Evolutionary conservation across 2,113 vertebrate species (phyloP).

Genomic region (Chionis minor): DNA sequence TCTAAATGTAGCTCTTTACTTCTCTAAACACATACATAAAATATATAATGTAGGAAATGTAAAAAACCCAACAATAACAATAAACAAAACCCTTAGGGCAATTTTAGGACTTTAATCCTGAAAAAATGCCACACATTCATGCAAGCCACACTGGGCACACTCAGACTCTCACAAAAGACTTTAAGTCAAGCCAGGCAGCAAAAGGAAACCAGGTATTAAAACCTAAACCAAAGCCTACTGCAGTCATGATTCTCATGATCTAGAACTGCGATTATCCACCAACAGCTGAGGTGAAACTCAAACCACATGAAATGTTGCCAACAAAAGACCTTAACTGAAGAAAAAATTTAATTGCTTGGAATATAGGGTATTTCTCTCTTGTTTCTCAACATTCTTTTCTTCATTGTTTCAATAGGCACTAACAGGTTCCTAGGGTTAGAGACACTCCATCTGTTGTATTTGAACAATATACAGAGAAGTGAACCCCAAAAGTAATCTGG

Average conservation of each 20-base stretch:
- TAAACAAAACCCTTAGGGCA: not conserved
- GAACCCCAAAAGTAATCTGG: rapidly evolving
- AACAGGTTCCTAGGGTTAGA: not conserved
- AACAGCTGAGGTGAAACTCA: not conserved
- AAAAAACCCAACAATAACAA: not conserved
- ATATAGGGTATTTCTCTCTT: not conserved
- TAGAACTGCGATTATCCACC: not conserved
- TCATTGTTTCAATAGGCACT: not conserved
- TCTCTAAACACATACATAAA: not conserved
- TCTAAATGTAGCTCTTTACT: not conserved
- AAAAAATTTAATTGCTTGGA: not conserved
- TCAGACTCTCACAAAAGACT: not conserved
- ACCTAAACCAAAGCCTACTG: not conserved
- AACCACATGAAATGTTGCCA: not conserved
- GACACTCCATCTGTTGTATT: not conserved
- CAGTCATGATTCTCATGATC: not conserved
- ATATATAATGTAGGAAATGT: not conserved
- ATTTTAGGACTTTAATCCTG: not conserved
- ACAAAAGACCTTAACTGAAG: not conserved
- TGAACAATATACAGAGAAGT: not conserved
- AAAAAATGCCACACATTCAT: not conserved
- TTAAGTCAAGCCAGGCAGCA: not conserved
- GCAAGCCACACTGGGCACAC: not conserved
- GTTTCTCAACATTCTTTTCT: not conserved
- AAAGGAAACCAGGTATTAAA: not conserved